Base-by-base conservation (phyloP, 2,888 invertebrate species). In the Lycaena phlaeas region DNA sequence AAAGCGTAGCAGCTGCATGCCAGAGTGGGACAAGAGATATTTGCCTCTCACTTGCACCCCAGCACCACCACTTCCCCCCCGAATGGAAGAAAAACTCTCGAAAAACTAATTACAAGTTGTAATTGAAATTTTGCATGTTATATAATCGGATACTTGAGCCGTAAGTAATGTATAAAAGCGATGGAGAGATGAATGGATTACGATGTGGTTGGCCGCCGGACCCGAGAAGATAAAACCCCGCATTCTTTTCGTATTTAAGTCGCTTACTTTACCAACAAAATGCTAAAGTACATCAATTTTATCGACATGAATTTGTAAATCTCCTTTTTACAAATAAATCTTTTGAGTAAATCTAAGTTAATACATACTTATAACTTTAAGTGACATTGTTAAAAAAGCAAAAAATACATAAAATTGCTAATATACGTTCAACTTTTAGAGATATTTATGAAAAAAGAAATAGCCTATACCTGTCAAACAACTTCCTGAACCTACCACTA, bases 81-180 rank as follows among this genome's bases (percentile, higher is more conserved):
- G 69, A 70, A 72, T 73, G 79, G 82, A 85, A 85, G 85, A 85
- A 85, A 85, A 85, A 85, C 84, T 85, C 85, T 81, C 84, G 75
- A 85, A 85, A 85, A 85, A 85, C 85, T 85, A 85, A 85, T 85
- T 85, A 85, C 85, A 85, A 85, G 72, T 85, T 85, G 85, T 85
- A 85, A 85, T 85, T 85, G 85, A 85, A 85, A 85, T 85, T 85
- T 85, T 85, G 84, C 85, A 85, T 85, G 85, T 84, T 85, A 85
- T 78, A 85, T 85, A 85, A 85, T 85, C 85, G 84, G 82, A 84
- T 84, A 84, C 82, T 85, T 84, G 84, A 79, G 79, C 78, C 78
- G 77, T 78, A 81, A 79, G 81, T 81, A 82, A 82, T 82, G 77
- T 81, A 82, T 79, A 81, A 82, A 84, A 82, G 78, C 78, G 76